Percentiles rank a stretch among this genome's conserved stretches.
phyloP scores from a whole-genome alignment of 1,140 invertebrate genomes.

The Colletes gigas region DNA sequence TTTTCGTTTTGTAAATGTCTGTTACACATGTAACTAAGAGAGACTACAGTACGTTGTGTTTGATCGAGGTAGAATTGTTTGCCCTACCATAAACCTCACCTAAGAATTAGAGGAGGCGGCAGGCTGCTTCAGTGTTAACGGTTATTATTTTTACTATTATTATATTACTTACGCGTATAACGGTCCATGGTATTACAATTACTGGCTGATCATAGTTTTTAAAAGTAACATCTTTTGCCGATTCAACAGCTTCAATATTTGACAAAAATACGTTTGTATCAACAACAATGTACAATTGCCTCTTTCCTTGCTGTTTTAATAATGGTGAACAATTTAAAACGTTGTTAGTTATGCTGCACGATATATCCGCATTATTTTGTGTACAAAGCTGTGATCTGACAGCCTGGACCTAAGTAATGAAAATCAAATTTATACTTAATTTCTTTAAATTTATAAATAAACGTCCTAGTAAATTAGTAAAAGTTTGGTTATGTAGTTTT shows the following conservation, averaged over 20 bases:
- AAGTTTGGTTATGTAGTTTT: no score
- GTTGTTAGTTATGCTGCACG: constrained; percentile 41
- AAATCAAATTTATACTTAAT: background rate
- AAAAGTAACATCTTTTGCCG: constrained; percentile 67
- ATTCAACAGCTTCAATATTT: constrained; percentile 68
- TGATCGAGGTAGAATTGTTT: no score
- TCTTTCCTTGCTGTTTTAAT: constrained; percentile 34
- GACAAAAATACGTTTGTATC: constrained; percentile 80
- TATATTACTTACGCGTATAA: constrained; percentile 70
- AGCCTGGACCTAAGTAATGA: constrained; percentile 66
- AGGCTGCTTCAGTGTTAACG: no score
- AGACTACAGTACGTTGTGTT: no score
- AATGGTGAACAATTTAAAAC: constrained; percentile 36
- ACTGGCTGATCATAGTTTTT: constrained; percentile 69
- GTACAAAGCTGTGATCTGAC: constrained; percentile 66
- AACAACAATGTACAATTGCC: constrained; percentile 73
- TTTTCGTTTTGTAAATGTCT: no score
- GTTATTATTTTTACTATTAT: background rate
- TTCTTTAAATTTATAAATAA: background rate
- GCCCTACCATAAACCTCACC: no score
- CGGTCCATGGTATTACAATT: constrained; percentile 77
- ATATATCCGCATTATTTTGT: constrained; percentile 1
- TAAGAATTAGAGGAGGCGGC: no score
- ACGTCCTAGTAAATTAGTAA: constrained; percentile 11
- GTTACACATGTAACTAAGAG: no score